These are phyloP conservation scores for Thunnus maccoyii DNA, from an alignment of 2,113 vertebrate species.

Conservation along the genomic window DNA sequence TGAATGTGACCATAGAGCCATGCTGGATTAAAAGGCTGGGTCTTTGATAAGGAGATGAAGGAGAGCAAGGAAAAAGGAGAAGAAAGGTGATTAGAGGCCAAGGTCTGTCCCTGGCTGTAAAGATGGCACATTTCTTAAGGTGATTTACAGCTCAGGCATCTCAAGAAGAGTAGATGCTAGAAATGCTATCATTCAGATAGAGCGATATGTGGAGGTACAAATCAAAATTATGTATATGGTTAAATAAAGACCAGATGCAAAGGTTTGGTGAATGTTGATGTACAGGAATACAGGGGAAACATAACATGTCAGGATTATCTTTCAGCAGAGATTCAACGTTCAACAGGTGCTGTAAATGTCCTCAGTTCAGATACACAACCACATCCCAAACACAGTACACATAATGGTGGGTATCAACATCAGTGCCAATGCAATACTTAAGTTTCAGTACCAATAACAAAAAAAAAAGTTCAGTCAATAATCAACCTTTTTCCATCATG, in stretches of 20 bases:
- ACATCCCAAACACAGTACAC: background rate
- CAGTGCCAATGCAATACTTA: too few relatives aligned
- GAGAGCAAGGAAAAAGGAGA: slow-evolving; percentile 48
- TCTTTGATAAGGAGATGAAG: slow-evolving; percentile 80
- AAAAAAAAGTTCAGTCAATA: background rate
- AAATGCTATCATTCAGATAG: slow-evolving; percentile 4
- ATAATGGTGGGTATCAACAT: background rate
- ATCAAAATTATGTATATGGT: background rate
- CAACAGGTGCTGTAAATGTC: background rate
- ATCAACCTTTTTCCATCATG: background rate
- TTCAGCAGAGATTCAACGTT: background rate
- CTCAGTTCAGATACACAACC: slow-evolving; percentile 6
- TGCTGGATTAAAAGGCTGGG: slow-evolving; percentile 74
- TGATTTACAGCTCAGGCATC: slow-evolving; percentile 44
- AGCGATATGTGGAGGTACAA: background rate
- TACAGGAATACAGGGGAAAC: background rate
- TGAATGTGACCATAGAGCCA: slow-evolving; percentile 77
- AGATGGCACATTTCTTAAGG: slow-evolving; percentile 45
- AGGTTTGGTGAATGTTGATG: background rate
- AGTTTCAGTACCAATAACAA: too few relatives aligned
- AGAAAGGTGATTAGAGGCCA: slow-evolving; percentile 66
- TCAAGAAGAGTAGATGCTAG: slow-evolving; percentile 25
- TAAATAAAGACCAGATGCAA: background rate
- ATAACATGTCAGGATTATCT: background rate
- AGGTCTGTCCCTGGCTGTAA: slow-evolving; percentile 47